phyloP scores from a whole-genome alignment of 2,113 vertebrate species.

The Elephas maximus region DNA sequence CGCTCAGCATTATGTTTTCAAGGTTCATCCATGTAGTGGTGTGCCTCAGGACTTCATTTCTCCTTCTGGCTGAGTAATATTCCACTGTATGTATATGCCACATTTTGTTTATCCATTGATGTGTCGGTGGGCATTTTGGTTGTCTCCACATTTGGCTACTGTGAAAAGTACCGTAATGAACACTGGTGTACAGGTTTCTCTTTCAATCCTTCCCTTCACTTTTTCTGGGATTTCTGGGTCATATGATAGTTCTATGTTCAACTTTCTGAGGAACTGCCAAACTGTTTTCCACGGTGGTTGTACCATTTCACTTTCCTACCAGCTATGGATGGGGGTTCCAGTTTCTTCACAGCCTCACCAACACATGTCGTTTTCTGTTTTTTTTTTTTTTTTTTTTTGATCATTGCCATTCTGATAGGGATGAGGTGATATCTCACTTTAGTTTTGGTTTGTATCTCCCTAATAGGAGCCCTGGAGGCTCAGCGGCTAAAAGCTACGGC shows the following conservation, averaged over 20 bases:
- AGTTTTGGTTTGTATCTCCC: background rate
- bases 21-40: background rate
- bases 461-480: background rate
- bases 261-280: background rate
- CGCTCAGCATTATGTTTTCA: background rate
- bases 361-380: background rate
- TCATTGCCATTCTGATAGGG: background rate
- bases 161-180: background rate
- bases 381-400: background rate
- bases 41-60: background rate
- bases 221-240: background rate
- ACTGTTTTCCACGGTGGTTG: background rate
- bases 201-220: background rate
- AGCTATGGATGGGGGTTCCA: background rate
- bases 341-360: background rate
- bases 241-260: background rate
- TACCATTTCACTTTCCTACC: background rate
- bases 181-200: background rate
- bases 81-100: background rate
- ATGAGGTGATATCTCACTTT: background rate
- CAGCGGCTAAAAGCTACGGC: too few relatives aligned
- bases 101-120: background rate
- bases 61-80: background rate
- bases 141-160: background rate
- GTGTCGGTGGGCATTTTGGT: background rate